phyloP scores from a whole-genome alignment of 1,140 invertebrate species.

The Hydropsyche tenuis region DNA sequence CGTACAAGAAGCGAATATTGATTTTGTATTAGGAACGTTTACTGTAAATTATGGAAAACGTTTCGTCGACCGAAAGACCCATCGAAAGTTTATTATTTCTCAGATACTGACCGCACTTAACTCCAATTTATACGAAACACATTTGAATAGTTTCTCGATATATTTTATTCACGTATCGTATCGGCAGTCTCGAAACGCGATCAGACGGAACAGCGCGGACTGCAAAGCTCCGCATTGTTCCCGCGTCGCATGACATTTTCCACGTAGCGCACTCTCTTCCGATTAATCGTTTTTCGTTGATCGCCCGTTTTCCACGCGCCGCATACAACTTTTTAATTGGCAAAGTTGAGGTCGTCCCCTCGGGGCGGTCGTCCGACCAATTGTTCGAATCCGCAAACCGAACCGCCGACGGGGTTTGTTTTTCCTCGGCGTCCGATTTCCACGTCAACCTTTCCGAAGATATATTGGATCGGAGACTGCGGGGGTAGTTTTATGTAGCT shows the following conservation, averaged over 20 bases:
- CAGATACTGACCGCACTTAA: too few relatives aligned
- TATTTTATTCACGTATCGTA: too few relatives aligned
- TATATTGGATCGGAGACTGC: background rate
- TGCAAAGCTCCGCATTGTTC: too few relatives aligned
- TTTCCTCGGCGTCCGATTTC: background rate
- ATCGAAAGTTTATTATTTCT: too few relatives aligned
- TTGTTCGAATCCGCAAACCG: constrained; percentile 29
- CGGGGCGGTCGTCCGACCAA: constrained; percentile 13
- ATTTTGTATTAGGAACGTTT: too few relatives aligned
- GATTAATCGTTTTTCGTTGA: constrained; percentile 45
- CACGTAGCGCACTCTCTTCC: constrained; percentile 21
- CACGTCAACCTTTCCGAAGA: background rate
- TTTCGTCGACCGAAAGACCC: too few relatives aligned
- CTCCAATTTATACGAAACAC: too few relatives aligned
- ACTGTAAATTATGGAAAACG: too few relatives aligned
- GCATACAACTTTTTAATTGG: constrained; percentile 49
- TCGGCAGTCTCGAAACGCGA: too few relatives aligned
- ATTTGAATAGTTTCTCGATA: too few relatives aligned
- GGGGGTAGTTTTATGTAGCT: background rate
- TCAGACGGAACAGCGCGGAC: too few relatives aligned
- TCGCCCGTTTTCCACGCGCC: constrained; percentile 31
- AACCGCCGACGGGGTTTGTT: constrained; percentile 9
- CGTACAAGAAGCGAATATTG: too few relatives aligned
- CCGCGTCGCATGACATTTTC: background rate
- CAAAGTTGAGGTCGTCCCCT: constrained; percentile 39